Base-by-base conservation (phyloP, 1,140 invertebrate genomes). In the Lepidostoma basale region DNA sequence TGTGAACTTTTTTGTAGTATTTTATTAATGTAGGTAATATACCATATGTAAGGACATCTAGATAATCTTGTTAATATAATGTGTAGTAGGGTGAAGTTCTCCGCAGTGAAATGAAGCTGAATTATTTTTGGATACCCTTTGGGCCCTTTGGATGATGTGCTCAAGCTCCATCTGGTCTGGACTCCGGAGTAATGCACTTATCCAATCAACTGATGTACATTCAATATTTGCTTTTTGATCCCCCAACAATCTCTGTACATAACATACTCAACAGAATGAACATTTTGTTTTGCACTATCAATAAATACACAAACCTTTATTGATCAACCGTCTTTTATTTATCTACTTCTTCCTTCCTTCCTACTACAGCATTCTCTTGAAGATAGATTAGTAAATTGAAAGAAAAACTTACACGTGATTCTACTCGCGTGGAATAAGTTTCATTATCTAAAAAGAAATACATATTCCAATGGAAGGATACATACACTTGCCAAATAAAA, bases 271-370 rank as follows among this genome's bases (percentile, higher is more conserved):
- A 67, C 59, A 33, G 67, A 69, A 73, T 69, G 63, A 73, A 68
- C 20, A 67, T 56, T 68, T 73, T 67, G 62, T 73, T 73, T 73
- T 73, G 70, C 70, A 73, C 70, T 73, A 73, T 73, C 67, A 64
- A 73, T 73, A 73, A 73, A 73, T 73, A 69, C 70, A 69, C 62
- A 73, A n/a, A 68, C 56, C 56, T 69, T 73, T 65, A 72, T 72
- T 73, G 70, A 73, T 63, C 22, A 20, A 36, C 16, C 18, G 47
- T 58, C 47, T 69, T 73, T 73, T 63, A 62, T 73, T 73, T 40
- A n/a, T n/a, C n/a, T n/a, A n/a, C n/a, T n/a, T n/a, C n/a, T n/a
- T n/a, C n/a, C n/a, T n/a, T n/a, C n/a, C n/a, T n/a, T n/a, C n/a
- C n/a, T n/a, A n/a, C n/a, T n/a, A n/a, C n/a, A n/a, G n/a, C n/a